Conservation (phyloP, 2,888 invertebrate species). For the Acrobasis consociella region DNA sequence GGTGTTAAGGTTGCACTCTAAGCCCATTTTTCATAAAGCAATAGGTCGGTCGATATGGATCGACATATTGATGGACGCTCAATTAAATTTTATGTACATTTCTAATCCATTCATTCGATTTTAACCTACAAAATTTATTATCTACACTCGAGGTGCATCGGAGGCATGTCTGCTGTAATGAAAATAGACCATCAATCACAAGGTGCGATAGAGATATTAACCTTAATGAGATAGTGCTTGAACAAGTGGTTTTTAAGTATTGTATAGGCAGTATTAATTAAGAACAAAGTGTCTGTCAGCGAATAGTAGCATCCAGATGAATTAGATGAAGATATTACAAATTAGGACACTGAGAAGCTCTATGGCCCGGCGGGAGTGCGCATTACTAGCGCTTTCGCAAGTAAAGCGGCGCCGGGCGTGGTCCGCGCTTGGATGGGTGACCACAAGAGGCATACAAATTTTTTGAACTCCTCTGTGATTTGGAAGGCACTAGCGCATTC, state of each 20-base stretch:
- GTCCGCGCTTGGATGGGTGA: no score
- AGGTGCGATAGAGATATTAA: conserved; percentile 28
- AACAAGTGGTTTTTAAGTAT: conserved; percentile 6
- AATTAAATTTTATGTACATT: conserved; percentile 15
- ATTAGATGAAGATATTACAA: not conserved
- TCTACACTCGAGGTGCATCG: conserved; percentile 4
- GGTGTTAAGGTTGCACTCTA: not conserved
- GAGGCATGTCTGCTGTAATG: conserved; percentile 43
- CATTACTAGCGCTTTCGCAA: no score
- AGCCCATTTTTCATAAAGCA: conserved; percentile 6
- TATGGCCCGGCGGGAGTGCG: no score
- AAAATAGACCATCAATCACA: conserved; percentile 54
- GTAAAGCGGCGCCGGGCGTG: no score
- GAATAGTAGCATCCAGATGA: not conserved
- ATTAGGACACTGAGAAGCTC: no score
- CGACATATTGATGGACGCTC: conserved; percentile 10
- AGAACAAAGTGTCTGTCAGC: not conserved
- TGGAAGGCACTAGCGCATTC: no score
- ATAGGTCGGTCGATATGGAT: not conserved
- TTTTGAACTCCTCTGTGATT: no score
- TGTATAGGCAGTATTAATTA: conserved; percentile 10
- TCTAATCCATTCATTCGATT: not conserved
- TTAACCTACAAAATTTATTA: conserved; percentile 3
- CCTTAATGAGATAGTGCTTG: conserved; percentile 33
- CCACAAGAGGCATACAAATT: no score